Evolutionary conservation across 2,888 invertebrate genomes (phyloP).

Genomic region (Eilema sororculum): DNA sequence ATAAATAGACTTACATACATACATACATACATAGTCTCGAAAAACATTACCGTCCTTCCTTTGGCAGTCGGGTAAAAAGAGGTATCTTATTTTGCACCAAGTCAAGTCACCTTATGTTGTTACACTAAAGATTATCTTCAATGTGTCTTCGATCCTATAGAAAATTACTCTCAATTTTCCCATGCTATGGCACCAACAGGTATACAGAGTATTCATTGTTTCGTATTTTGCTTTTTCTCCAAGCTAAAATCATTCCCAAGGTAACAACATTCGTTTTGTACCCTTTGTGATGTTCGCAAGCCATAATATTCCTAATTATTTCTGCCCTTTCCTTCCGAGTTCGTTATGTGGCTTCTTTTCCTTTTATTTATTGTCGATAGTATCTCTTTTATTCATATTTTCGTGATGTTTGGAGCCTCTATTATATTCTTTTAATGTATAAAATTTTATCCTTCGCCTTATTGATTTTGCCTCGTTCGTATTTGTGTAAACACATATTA

Average conservation of each 20-base stretch:
- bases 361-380: slow-evolving; percentile 68
- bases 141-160: neutral
- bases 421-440: slow-evolving; percentile 51
- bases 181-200: neutral
- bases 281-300: slow-evolving; percentile 70
- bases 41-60: no score
- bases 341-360: slow-evolving; percentile 69
- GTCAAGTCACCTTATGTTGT: no score
- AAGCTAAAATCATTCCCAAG: slow-evolving; percentile 52
- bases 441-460: slow-evolving; percentile 38
- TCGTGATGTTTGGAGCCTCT: slow-evolving; percentile 57
- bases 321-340: slow-evolving; percentile 65
- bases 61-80: no score
- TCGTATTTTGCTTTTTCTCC: slow-evolving; percentile 46
- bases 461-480: slow-evolving; percentile 44
- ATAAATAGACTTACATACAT: no score
- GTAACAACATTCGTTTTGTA: slow-evolving; percentile 59
- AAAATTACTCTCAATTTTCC: neutral
- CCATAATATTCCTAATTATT: slow-evolving; percentile 80
- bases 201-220: slow-evolving; percentile 7
- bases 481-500: slow-evolving; percentile 7
- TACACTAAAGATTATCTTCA: neutral
- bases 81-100: no score
- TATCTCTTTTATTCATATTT: slow-evolving; percentile 56
- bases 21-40: no score